These are phyloP conservation scores for Hippolais icterina DNA, from an alignment of 2,113 vertebrate species.

Conservation along the genomic window DNA sequence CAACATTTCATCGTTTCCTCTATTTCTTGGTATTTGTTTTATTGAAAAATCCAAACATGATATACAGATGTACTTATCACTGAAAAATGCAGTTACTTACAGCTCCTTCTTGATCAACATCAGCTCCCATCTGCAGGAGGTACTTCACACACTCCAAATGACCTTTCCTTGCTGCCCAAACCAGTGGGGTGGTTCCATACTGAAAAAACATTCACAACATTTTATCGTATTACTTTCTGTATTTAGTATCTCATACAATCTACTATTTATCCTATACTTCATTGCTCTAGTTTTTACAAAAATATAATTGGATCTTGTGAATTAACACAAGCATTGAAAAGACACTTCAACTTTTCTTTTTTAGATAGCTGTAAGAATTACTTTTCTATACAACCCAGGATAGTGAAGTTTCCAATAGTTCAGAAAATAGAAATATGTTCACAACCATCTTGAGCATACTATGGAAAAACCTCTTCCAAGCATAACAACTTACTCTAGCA, in stretches of 20 bases:
- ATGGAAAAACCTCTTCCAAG: neutral
- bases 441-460: neutral
- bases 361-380: neutral
- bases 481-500: neutral
- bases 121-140: conserved; percentile 91
- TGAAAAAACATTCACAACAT: conserved; percentile 44
- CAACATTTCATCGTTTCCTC: neutral
- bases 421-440: neutral
- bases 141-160: conserved; percentile 92
- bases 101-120: conserved; percentile 97
- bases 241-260: neutral
- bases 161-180: conserved; percentile 95
- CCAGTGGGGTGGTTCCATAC: conserved; percentile 96
- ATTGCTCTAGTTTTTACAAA: neutral
- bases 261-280: neutral
- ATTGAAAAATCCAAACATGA: neutral
- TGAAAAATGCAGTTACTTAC: conserved; percentile 71
- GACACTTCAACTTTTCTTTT: neutral
- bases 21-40: neutral
- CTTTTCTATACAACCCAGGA: neutral
- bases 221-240: neutral
- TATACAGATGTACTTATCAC: neutral
- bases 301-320: neutral
- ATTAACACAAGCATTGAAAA: neutral
- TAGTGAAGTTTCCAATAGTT: neutral